A percentile compares a stretch with the other conserved stretches of the same genome.
These are phyloP conservation scores for Leptinotarsa peninsularis DNA, from an alignment of 2,888 invertebrate species.

Conservation along the genomic window DNA sequence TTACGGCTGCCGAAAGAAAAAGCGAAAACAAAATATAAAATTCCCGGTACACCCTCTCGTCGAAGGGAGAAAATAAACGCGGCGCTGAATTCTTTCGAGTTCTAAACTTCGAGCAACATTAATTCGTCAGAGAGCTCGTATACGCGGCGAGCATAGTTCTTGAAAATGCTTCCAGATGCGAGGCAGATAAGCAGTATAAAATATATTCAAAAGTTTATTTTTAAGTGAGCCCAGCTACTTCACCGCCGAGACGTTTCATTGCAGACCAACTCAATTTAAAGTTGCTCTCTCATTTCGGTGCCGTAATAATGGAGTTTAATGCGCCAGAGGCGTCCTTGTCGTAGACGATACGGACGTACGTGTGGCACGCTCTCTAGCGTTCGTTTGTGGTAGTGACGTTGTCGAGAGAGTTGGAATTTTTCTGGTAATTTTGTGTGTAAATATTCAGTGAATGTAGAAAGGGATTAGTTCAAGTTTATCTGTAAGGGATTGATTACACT, in stretches of 20 bases:
- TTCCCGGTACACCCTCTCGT: background rate
- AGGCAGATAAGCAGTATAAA: slow-evolving; percentile 36
- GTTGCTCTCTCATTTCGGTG: slow-evolving; percentile 36
- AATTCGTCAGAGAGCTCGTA: background rate
- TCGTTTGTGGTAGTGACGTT: background rate
- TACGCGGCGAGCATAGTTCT: slow-evolving; percentile 15
- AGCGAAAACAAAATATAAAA: slow-evolving; percentile 2
- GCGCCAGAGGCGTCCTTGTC: slow-evolving; percentile 22
- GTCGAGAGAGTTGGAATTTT: background rate
- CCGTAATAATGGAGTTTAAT: slow-evolving; percentile 28
- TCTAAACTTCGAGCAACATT: background rate
- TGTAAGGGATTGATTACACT: no score
- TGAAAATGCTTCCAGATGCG: slow-evolving; percentile 32
- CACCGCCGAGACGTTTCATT: slow-evolving; percentile 34
- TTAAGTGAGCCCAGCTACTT: slow-evolving; percentile 33
- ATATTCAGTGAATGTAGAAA: no score
- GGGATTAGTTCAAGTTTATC: no score
- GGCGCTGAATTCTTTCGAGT: background rate
- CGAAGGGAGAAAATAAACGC: no score
- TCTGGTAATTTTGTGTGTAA: no score
- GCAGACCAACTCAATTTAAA: slow-evolving; percentile 41
- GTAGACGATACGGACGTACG: slow-evolving; percentile 2
- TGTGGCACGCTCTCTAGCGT: background rate
- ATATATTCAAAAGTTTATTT: slow-evolving; percentile 42
- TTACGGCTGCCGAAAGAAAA: slow-evolving; percentile 1